Percentiles rank a stretch among this genome's conserved stretches.
These are phyloP conservation scores for Phaetusa simplex DNA, from an alignment of 2,113 vertebrate species.

Conservation along the genomic window DNA sequence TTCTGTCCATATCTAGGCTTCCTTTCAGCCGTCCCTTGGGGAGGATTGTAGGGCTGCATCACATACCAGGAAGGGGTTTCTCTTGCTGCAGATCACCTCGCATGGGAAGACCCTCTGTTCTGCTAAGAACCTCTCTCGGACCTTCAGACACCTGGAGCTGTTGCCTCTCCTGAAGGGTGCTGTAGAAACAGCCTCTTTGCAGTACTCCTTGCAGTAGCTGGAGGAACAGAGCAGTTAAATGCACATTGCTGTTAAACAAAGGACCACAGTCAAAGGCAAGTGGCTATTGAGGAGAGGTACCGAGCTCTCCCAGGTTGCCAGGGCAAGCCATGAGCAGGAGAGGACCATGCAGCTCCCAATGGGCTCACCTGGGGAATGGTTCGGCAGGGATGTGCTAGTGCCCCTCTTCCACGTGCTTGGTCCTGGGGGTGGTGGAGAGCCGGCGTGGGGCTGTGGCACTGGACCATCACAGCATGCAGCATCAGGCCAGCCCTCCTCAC, in stretches of 20 bases:
- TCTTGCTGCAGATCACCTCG: not conserved
- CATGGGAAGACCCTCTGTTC: not conserved
- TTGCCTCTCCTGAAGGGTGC: not conserved
- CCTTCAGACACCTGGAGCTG: not conserved
- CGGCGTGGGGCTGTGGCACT: accelerated
- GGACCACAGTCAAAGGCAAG: not conserved
- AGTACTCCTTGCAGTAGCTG: not conserved
- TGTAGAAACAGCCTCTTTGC: not conserved
- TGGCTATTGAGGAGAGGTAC: not conserved
- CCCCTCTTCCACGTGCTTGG: accelerated
- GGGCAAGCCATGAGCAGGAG: not conserved
- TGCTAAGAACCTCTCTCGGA: not conserved
- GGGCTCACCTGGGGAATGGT: not conserved
- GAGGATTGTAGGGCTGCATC: not conserved
- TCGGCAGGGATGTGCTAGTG: not conserved
- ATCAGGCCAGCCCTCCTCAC: not conserved
- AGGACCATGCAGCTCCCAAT: not conserved
- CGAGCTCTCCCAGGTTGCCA: not conserved
- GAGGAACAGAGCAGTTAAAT: not conserved
- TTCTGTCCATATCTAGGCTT: not conserved
- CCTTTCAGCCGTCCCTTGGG: not conserved
- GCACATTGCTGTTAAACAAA: not conserved
- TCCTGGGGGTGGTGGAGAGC: not conserved
- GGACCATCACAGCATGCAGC: not conserved
- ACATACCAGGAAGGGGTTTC: not conserved